Conservation (phyloP, 2,113 vertebrate species). For the Lamprotornis superbus region DNA sequence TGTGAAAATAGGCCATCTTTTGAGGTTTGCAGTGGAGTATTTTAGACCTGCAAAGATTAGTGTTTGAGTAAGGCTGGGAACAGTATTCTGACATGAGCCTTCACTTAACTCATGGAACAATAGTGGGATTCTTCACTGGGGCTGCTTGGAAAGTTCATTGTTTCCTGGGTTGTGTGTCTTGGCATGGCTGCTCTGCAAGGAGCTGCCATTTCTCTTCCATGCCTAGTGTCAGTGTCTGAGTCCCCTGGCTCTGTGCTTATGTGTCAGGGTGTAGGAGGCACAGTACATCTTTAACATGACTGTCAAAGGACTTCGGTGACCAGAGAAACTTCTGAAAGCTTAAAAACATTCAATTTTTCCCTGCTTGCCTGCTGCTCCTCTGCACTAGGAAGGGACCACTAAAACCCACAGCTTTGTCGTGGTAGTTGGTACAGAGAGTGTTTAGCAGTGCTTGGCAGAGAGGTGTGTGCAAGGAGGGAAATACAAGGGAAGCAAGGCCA, state of each 20-base stretch:
- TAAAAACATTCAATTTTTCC: background rate
- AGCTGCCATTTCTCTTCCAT: background rate
- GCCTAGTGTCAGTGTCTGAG: background rate
- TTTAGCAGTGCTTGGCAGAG: background rate
- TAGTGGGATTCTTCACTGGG: background rate
- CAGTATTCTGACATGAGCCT: background rate
- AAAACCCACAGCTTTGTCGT: background rate
- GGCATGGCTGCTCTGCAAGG: background rate
- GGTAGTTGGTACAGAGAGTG: fast-evolving
- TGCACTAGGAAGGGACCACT: background rate
- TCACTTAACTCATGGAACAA: background rate
- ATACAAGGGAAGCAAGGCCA: background rate
- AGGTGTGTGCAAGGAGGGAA: background rate
- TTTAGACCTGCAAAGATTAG: background rate
- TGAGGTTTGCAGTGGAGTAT: background rate
- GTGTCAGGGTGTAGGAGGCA: background rate
- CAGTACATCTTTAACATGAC: background rate
- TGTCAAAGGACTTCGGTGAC: background rate
- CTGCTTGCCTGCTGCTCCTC: background rate
- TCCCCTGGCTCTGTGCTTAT: background rate
- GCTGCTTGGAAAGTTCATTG: background rate
- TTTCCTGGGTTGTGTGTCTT: background rate
- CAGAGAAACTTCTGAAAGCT: background rate
- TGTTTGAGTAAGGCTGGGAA: background rate
- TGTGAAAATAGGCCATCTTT: background rate